phyloP scores from a whole-genome alignment of 1,140 invertebrate species.

The Archegozetes longisetosus region DNA sequence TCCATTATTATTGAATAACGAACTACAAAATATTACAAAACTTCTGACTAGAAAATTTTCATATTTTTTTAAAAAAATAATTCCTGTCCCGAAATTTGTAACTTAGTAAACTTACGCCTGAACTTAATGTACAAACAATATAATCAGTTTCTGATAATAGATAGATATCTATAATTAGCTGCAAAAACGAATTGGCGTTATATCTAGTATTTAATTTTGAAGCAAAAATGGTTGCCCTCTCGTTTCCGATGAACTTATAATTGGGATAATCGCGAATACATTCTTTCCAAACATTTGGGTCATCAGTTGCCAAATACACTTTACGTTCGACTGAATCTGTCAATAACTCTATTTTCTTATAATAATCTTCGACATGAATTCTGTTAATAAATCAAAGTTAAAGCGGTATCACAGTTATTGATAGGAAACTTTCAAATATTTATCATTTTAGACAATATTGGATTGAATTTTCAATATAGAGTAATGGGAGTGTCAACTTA shows the following conservation, averaged over 20 bases:
- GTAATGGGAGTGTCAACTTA: too few relatives aligned
- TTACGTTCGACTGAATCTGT: constrained; percentile 21
- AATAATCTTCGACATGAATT: constrained; percentile 70
- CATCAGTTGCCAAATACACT: constrained; percentile 42
- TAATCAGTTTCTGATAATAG: constrained; percentile 69
- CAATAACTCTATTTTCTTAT: constrained; percentile 26
- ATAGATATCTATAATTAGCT: constrained; percentile 79
- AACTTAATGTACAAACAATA: constrained; percentile 67
- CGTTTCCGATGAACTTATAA: constrained; percentile 74
- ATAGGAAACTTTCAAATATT: too few relatives aligned
- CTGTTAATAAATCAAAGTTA: constrained; percentile 85
- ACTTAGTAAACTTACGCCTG: constrained; percentile 75
- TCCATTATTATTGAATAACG: too few relatives aligned
- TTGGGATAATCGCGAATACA: constrained; percentile 30
- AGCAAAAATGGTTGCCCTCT: constrained; percentile 39
- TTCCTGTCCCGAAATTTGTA: too few relatives aligned
- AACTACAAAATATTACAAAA: too few relatives aligned
- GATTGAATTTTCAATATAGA: too few relatives aligned
- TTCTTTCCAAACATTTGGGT: constrained; percentile 34
- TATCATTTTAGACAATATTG: too few relatives aligned
- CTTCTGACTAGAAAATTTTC: too few relatives aligned
- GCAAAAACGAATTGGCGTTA: constrained; percentile 66
- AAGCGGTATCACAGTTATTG: too few relatives aligned
- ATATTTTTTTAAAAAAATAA: too few relatives aligned
- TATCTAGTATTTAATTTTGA: constrained; percentile 75